These are phyloP conservation scores for Megaleporinus macrocephalus DNA, from an alignment of 2,113 vertebrate genomes.

Conservation along the genomic window DNA sequence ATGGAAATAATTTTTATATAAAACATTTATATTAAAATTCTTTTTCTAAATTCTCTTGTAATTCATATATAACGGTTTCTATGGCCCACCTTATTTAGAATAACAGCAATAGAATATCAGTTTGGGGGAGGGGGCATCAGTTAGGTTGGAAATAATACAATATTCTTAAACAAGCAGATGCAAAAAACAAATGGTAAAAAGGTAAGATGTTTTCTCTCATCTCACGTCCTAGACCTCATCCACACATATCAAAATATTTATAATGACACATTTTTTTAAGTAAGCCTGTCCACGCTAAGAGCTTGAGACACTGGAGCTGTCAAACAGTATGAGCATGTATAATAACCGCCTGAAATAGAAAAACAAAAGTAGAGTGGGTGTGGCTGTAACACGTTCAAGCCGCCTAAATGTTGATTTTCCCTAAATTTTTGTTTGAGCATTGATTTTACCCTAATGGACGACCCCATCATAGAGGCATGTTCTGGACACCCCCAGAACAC, in stretches of 20 bases:
- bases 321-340: background rate
- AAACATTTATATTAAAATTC: conserved; percentile 65
- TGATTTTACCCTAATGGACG: no score
- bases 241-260: background rate
- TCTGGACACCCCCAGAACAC: no score
- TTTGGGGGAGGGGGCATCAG: background rate
- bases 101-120: background rate
- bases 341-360: background rate
- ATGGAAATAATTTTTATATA: conserved; percentile 56
- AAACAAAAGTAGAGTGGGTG: background rate
- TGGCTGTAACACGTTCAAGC: no score
- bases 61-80: conserved; percentile 13
- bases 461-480: no score
- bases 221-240: background rate
- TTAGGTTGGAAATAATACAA: background rate
- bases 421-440: no score
- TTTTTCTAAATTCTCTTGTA: conserved; percentile 47
- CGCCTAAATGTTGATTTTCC: no score
- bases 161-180: background rate
- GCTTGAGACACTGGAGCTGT: no score
- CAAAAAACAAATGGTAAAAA: conserved; percentile 1
- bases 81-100: background rate
- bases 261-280: background rate
- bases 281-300: no score
- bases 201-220: background rate